Percentiles rank a stretch among this genome's conserved stretches.
Evolutionary conservation across 1,140 invertebrate genomes (phyloP).

Genomic region (Procambarus clarkii): DNA sequence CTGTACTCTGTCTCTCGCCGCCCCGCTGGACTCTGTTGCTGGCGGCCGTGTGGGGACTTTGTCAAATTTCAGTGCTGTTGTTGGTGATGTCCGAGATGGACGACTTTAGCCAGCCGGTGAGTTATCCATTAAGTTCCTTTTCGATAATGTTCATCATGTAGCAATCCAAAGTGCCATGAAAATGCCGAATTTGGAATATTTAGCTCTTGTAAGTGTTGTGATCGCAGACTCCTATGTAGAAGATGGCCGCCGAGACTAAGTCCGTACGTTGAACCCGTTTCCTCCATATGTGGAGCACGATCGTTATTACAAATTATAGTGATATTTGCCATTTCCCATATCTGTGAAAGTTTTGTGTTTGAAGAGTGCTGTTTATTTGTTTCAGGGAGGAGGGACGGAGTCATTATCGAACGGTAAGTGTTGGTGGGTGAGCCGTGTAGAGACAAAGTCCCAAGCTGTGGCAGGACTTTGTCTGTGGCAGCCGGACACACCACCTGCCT

Average conservation of each 20-base stretch:
- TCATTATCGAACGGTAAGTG: constrained; percentile 57
- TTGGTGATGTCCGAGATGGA: constrained; percentile 35
- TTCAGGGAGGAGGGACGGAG: constrained; percentile 31
- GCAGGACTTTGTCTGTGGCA: constrained; percentile 29
- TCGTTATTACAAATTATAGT: not conserved
- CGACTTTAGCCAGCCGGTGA: constrained; percentile 27
- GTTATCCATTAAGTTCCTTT: not conserved
- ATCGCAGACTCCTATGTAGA: constrained; percentile 4
- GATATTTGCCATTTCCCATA: constrained; percentile 2
- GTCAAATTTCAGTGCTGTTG: constrained; percentile 2
- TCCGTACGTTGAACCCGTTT: constrained; percentile 62
- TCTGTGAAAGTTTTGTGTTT: not conserved
- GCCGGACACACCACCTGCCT: not conserved
- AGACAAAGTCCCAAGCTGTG: constrained; percentile 41
- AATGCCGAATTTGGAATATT: not conserved
- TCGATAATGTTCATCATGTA: not conserved
- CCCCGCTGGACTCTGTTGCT: constrained; percentile 25
- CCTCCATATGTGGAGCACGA: constrained; percentile 44
- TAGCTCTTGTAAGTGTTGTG: constrained; percentile 16
- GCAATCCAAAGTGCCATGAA: not conserved
- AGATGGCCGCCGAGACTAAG: constrained; percentile 54
- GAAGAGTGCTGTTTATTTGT: constrained; percentile 31
- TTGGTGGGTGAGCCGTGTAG: constrained; percentile 16
- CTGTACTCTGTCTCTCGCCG: constrained; percentile 60
- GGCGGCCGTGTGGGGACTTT: not conserved